phyloP scores from a whole-genome alignment of 2,797 vertebrate species.

The Smutsia gigantea region DNA sequence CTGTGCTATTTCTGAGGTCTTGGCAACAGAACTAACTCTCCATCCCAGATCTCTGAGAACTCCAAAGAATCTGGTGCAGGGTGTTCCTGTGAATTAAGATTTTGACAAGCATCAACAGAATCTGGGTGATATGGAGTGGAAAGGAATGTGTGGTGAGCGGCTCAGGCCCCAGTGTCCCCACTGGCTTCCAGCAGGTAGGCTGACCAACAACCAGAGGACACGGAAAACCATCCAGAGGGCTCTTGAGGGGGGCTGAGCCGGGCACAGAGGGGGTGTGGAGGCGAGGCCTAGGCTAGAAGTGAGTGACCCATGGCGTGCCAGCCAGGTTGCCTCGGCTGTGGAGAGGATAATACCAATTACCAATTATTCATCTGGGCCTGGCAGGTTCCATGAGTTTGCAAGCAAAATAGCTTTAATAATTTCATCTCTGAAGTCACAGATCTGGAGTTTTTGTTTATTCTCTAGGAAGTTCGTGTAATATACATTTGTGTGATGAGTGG shows the following conservation, averaged over 20 bases:
- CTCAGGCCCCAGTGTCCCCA: neutral
- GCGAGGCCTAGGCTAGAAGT: neutral
- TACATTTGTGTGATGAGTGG: conserved; percentile 55
- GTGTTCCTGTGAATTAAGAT: conserved; percentile 75
- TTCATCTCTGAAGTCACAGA: conserved; percentile 51
- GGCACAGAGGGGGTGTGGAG: neutral
- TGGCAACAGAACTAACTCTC: conserved; percentile 73
- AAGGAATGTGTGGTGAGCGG: neutral
- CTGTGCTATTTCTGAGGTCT: conserved; percentile 79
- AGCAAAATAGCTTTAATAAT: conserved; percentile 65
- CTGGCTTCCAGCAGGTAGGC: neutral
- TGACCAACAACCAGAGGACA: neutral
- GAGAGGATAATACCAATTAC: conserved; percentile 59
- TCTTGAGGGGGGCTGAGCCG: neutral
- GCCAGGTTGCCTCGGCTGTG: conserved; percentile 50
- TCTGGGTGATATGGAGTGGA: conserved; percentile 34
- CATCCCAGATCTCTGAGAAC: conserved; percentile 71
- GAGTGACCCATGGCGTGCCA: neutral
- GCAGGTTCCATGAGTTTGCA: conserved; percentile 35
- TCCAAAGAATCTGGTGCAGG: conserved; percentile 73
- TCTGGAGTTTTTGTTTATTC: conserved; percentile 56
- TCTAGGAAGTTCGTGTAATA: conserved; percentile 57
- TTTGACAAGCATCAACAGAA: conserved; percentile 64
- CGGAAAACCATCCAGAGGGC: neutral
- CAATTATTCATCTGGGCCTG: conserved; percentile 39